Conservation (phyloP, 2,113 vertebrate species). For the Oncorhynchus clarkii region DNA sequence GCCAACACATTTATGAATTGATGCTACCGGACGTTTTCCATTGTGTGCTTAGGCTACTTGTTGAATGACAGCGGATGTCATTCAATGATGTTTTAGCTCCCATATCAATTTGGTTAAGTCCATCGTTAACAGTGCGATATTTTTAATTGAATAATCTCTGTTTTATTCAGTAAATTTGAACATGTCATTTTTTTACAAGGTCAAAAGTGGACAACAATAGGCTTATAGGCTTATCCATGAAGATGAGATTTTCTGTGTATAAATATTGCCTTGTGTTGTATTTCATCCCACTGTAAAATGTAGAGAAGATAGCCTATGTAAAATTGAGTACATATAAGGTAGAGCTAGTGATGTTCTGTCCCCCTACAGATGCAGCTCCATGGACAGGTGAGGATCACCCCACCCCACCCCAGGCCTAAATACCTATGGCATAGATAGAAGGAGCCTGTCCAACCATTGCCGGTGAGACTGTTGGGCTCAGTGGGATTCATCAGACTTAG, state of each 20-base stretch:
- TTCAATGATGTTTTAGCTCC: too few relatives aligned
- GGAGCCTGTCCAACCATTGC: too few relatives aligned
- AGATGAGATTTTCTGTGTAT: not conserved
- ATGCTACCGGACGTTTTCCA: not conserved
- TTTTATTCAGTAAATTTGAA: not conserved
- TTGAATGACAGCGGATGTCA: not conserved
- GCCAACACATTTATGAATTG: not conserved
- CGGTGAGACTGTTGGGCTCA: not conserved
- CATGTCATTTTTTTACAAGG: not conserved
- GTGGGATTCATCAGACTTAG: not conserved
- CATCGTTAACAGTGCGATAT: too few relatives aligned
- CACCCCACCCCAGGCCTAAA: not conserved
- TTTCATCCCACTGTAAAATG: not conserved
- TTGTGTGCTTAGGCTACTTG: not conserved
- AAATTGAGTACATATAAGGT: not conserved
- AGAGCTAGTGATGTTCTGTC: not conserved
- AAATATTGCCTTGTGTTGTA: not conserved
- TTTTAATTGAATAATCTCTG: too few relatives aligned
- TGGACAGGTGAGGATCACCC: not conserved
- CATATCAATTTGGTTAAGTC: too few relatives aligned
- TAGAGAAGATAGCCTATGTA: not conserved
- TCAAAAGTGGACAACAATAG: not conserved
- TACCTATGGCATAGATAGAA: too few relatives aligned
- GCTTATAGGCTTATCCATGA: not conserved
- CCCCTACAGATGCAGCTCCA: not conserved